Evolutionary conservation across 2,888 invertebrate species (phyloP), one percentile per base, ranked within the genome.

Genomic region (Mythimna pallens): DNA sequence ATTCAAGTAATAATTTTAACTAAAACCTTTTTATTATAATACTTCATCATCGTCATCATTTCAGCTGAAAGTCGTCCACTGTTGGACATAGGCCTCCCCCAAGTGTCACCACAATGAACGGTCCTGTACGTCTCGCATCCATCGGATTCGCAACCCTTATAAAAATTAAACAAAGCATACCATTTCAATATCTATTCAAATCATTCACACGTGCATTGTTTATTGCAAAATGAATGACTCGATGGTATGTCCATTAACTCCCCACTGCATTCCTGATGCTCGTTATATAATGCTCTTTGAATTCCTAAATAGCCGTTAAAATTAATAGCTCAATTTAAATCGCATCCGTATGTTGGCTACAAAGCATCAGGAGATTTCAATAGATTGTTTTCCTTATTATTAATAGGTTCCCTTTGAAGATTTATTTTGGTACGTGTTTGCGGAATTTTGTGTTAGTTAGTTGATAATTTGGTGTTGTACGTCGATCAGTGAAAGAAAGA

Each of bases 281-380:
- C 80, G 85, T 85, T 84, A 84, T 85, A 89, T 87, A 89, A 87
- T 89, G 91, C 86, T 86, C 82, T 85, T 81, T 84, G 90, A 90
- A 93, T 92, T 91, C 87, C 89, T 89, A 89, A 92, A 88, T 88
- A 91, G 88, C 82, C 86, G 89, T 91, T 91, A 88, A 92, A 91
- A 91, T 90, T 91, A 92, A 91, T 91, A 87, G 89, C 89, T 88
- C 87, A 86, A 90, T 92, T 92, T 90, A 87, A 84, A 83, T 70
- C 52, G 57, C 72, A 79, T 80, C 76, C 72, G 82, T 84, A 67
- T 72, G 72, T 73, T 77, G 76, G 78, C 74, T 80, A 76, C 73
- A 68, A 73, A 77, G 76, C 76, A 66, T 68, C 62, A 70, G 67
- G 76, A 74, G 71, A 73, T 82, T 84, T 87, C 81, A 80, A 83